Conservation (phyloP, 2,888 invertebrate species). For the Anoplius nigerrimus region DNA sequence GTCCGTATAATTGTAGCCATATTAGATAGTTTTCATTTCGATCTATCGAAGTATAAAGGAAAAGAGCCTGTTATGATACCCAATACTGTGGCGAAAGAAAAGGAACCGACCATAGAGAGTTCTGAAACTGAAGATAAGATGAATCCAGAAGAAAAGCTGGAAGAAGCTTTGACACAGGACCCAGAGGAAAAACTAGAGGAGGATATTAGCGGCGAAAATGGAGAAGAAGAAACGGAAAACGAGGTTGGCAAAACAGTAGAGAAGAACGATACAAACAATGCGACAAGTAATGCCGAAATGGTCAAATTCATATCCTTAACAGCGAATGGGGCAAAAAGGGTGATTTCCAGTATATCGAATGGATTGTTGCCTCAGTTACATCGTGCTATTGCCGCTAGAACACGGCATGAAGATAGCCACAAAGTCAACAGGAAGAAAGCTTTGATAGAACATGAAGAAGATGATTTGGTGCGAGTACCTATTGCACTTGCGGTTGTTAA, state of each 20-base stretch:
- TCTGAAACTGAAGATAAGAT: constrained; percentile 64
- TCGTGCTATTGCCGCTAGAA: constrained; percentile 82
- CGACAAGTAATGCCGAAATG: constrained; percentile 55
- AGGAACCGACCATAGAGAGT: constrained; percentile 62
- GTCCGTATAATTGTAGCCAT: constrained; percentile 86
- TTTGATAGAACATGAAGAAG: constrained; percentile 87
- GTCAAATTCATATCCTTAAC: constrained; percentile 79
- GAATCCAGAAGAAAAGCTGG: constrained; percentile 41
- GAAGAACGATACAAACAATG: constrained; percentile 23
- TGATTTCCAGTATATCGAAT: constrained; percentile 83
- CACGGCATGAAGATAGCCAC: constrained; percentile 85
- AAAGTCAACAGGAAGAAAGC: constrained; percentile 85
- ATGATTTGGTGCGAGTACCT: constrained; percentile 92
- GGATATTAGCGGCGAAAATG: constrained; percentile 56
- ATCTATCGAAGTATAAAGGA: constrained; percentile 81
- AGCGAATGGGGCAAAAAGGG: constrained; percentile 84
- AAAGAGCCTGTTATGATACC: constrained; percentile 4
- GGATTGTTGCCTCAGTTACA: constrained; percentile 89
- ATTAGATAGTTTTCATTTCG: constrained; percentile 94
- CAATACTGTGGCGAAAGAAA: constrained; percentile 12
- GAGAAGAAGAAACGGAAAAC: constrained; percentile 61
- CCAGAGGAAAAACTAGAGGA: constrained; percentile 74
- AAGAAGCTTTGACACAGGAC: constrained; percentile 58
- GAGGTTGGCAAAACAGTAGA: constrained; percentile 67
- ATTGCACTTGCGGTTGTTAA: constrained; percentile 95